phyloP scores from a whole-genome alignment of 2,113 vertebrate genomes.

The Centropus unirufus region DNA sequence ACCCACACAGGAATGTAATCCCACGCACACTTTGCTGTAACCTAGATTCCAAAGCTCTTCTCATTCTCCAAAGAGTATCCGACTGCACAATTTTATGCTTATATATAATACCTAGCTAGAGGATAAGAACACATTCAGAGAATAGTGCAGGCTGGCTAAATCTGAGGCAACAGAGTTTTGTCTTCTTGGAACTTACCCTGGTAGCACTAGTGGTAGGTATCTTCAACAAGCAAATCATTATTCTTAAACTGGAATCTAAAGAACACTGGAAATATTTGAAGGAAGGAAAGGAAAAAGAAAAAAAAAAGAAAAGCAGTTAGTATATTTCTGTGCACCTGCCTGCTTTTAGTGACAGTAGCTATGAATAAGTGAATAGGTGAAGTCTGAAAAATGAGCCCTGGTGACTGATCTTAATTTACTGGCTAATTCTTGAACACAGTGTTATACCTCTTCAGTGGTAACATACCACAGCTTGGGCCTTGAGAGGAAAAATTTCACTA shows the following conservation, averaged over 20 bases:
- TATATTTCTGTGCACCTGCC: neutral
- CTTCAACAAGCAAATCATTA: conserved; percentile 98
- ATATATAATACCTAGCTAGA: neutral
- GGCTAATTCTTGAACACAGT: neutral
- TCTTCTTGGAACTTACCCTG: conserved; percentile 81
- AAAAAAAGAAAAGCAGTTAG: neutral
- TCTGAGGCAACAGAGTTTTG: neutral
- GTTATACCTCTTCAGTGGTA: neutral
- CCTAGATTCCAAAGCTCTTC: conserved; percentile 46
- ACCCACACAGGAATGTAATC: conserved; percentile 12
- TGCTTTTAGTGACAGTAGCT: neutral
- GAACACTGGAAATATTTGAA: conserved; percentile 84
- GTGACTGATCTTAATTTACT: neutral
- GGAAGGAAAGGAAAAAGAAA: neutral
- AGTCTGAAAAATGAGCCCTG: neutral
- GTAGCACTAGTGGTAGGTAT: conserved; percentile 94
- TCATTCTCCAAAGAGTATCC: neutral
- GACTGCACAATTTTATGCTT: conserved; percentile 12
- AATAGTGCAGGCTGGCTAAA: neutral
- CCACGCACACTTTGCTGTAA: conserved; percentile 31
- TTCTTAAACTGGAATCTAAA: conserved; percentile 95
- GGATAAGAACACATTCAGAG: neutral
- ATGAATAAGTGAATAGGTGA: neutral
- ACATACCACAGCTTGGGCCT: neutral
- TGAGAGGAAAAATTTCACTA: neutral